These are phyloP conservation scores for Xenus cinereus DNA, from an alignment of 2,113 vertebrate genomes.

Conservation along the genomic window DNA sequence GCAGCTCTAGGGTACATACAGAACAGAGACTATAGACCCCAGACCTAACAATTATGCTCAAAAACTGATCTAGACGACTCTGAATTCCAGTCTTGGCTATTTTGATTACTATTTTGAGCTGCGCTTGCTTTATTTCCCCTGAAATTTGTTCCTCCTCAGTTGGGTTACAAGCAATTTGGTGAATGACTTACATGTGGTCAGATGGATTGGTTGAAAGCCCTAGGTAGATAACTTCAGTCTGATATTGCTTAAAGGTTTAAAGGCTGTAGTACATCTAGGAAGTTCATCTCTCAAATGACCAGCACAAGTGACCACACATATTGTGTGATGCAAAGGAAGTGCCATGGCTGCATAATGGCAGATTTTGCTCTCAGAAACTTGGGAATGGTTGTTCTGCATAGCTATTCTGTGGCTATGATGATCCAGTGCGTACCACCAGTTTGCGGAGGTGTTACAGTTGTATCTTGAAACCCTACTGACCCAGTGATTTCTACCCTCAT, in stretches of 20 bases:
- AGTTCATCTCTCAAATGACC: neutral
- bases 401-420: neutral
- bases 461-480: neutral
- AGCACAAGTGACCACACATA: neutral
- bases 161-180: neutral
- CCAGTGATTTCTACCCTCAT: neutral
- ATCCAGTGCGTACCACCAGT: neutral
- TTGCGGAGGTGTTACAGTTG: neutral
- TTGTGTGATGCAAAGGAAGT: neutral
- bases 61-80: neutral
- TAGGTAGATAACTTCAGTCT: neutral
- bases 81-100: neutral
- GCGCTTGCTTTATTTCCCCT: neutral
- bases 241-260: neutral
- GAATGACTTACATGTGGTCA: accelerated
- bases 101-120: neutral
- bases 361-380: neutral
- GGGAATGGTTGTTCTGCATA: neutral
- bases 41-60: neutral
- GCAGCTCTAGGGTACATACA: neutral
- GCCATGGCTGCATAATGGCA: neutral
- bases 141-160: neutral
- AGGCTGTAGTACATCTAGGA: neutral
- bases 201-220: neutral
- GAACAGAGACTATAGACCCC: neutral